Base-by-base conservation (phyloP, 2,888 invertebrate species). In the Drosophila mimica region DNA sequence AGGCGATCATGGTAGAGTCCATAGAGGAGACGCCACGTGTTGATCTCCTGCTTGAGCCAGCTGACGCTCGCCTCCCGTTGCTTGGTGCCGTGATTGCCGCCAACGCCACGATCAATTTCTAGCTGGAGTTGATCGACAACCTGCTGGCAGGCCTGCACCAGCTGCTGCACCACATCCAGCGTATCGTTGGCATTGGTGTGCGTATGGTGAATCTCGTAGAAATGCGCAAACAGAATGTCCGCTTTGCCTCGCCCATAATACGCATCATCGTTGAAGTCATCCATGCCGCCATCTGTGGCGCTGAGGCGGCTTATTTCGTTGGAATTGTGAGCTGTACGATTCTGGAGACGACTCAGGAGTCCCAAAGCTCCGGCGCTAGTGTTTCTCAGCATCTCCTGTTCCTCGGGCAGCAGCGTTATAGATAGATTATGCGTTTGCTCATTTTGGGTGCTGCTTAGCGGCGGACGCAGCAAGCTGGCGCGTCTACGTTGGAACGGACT, bases 1-100 rank as follows among this genome's bases (percentile, higher is more conserved):
- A 97, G 93, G 33, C 98, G 95, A 93, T 98, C 98, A 79, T 96
- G 95, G 93, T 97, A 98, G 17, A 99, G 93, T 74, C 96, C 96
- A 83, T 96, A 95, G 7, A 98, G 91, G 31, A 99, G 94, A 81
- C 97, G 95, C 98, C 98, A 99, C 0, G 97, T 98, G 89, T 97
- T 97, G 38, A 96, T 95, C 92, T 99, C 99, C 86, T 96, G 96
- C 74, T 96, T 96, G 43, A 98, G 89, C 95, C 95, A 96, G 91
- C 54, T 94, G 36, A 77, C 79, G 36, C 34, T 79, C 25, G 59
- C 11, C 53, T 76, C 31, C 1, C 70, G 62, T 63, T 81, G 72
- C 30, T 69, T 71, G 57, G 77, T 60, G 33, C 74, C 68, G 33
- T 78, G 69, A 4, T n/a, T 31, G 0, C 76, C 83, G 5, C 74